Base-by-base conservation (phyloP, 2,113 vertebrate genomes). In the Trematomus loennbergii region DNA sequence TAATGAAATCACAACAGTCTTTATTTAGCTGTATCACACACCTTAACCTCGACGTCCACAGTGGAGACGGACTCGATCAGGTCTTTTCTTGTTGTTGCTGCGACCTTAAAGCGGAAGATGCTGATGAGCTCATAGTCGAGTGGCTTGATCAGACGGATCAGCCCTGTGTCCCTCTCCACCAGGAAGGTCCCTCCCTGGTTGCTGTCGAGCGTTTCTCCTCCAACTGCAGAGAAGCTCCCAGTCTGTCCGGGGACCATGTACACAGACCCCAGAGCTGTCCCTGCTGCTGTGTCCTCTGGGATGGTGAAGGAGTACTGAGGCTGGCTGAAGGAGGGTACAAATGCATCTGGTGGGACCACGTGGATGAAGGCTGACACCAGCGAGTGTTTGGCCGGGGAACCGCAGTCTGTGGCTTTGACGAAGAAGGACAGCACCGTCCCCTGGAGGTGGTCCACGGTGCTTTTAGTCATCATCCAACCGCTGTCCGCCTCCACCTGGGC, bases 381-480 rank as follows among this genome's bases (percentile, higher is more conserved):
- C 0, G 97, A 97, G 87, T 98, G 98, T 78, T 96, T 98, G 53
- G 96, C 89, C 1, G 97, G 97, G 22, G 95, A 94, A 8, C 97
- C 98, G 10, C 96, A 92, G 62, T 99, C 98, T 1, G 97, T 96
- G 29, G 98, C 98, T 93, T 99, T 99, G 74, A 99, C 97, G 64
- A 98, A 99, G 91, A 99, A 99, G 1, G 98, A 99, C 52, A 98
- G 91, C 67, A 99, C 95, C 0, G 97, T 97, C 63, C 96, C 97
- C 94, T 95, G 96, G 50, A 97, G 93, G 66, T 98, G 97, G 75
- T 94, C 95, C 86, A 99, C 96, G 22, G 89, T 96, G 83, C 97
- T 97, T 82, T 98, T 99, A 9, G 98, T 99, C 83, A 98, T 97
- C 96, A 99, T 98, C 98, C 97, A 99, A 16, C 98, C 98, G 55